phyloP scores from a whole-genome alignment of 2,113 vertebrate genomes.

The Hystrix brachyura region DNA sequence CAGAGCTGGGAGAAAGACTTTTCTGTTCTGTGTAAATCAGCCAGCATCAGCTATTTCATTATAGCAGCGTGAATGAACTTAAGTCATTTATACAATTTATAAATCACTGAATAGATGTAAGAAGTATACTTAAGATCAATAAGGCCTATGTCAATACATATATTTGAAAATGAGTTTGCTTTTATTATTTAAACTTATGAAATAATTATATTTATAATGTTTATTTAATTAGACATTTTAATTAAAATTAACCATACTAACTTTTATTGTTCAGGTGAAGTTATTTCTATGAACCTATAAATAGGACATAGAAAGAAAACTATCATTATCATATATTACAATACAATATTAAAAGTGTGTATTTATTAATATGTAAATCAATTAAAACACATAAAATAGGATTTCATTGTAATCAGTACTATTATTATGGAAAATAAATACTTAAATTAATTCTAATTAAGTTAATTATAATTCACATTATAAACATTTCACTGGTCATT shows the following conservation, averaged over 20 bases:
- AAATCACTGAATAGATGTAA: not conserved
- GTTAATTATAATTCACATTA: conserved; percentile 4
- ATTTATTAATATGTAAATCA: not conserved
- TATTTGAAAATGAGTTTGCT: conserved; percentile 44
- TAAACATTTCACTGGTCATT: not conserved
- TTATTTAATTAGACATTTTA: not conserved
- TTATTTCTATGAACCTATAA: not conserved
- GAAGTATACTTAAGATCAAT: not conserved
- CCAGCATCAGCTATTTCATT: not conserved
- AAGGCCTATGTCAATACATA: not conserved
- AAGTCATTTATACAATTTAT: not conserved
- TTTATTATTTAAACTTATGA: not conserved
- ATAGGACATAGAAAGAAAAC: not conserved
- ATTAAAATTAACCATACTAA: not conserved
- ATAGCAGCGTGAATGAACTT: not conserved
- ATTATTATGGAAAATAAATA: not conserved
- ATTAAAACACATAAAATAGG: not conserved
- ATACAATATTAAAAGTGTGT: not conserved
- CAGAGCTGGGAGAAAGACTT: too few relatives aligned
- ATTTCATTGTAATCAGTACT: not conserved
- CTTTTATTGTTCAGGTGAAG: conserved; percentile 30
- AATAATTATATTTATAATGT: not conserved
- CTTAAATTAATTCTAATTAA: conserved; percentile 30
- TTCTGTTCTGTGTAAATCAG: not conserved
- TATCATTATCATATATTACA: not conserved